phyloP scores from a whole-genome alignment of 1,140 invertebrate genomes.

The Drosophila sproati region DNA sequence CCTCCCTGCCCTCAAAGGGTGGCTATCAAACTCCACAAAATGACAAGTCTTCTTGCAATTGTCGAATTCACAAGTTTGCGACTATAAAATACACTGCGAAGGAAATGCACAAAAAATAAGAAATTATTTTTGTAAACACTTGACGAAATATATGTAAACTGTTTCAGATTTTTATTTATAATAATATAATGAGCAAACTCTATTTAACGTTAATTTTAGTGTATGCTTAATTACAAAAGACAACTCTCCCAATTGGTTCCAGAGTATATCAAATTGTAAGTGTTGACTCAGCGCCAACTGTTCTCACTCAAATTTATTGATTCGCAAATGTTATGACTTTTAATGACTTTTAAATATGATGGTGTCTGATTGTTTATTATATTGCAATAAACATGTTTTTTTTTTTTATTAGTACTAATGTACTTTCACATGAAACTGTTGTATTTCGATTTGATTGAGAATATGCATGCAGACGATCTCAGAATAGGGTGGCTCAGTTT shows the following conservation, averaged over 20 bases:
- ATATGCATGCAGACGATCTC: background rate
- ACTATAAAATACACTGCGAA: too few species aligned
- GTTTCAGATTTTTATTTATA: too few species aligned
- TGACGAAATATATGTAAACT: too few species aligned
- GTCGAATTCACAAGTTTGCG: too few species aligned
- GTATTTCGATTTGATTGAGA: background rate
- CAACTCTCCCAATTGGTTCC: too few species aligned
- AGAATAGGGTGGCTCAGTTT: background rate
- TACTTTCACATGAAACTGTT: background rate
- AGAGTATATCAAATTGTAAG: conserved; percentile 28
- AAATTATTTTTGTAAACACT: too few species aligned
- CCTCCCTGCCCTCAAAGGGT: conserved; percentile 9
- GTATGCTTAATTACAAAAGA: too few species aligned
- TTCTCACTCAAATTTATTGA: conserved; percentile 33
- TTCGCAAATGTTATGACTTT: conserved; percentile 20
- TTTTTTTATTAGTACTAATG: conserved; percentile 13
- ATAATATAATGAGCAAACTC: too few species aligned
- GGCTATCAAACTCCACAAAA: conserved; percentile 27
- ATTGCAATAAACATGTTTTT: conserved; percentile 27
- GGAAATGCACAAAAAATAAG: too few species aligned
- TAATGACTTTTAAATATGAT: conserved; percentile 41
- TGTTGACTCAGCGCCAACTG: conserved; percentile 43
- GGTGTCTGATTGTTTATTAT: conserved; percentile 32
- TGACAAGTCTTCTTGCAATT: background rate
- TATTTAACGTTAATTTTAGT: too few species aligned